Evolutionary conservation across 23 tunicate genomes (phyloP), one percentile per base, ranked within the genome.

Genomic region (Trididemnum miniatum): DNA sequence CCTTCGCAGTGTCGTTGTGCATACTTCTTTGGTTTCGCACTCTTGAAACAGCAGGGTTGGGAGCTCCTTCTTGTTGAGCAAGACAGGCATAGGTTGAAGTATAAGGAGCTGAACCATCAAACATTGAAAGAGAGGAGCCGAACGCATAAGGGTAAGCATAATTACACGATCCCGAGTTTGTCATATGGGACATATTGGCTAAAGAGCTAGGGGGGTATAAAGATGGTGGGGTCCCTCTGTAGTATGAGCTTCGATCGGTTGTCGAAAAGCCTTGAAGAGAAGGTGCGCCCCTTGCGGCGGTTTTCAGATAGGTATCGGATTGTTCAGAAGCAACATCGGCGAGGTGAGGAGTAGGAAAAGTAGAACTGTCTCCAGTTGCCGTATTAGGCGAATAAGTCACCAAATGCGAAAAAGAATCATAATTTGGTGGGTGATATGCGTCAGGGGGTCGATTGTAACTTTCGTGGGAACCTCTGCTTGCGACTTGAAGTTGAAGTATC

Each of bases 391-490:
- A 67, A 32, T 67, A 67, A 31, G 75, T 2, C 5, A 12, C 18
- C 2, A 67, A 9, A 4, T 20, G 18, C 7, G 75, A 31, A 7
- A 31, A 67, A 4, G 37, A 32, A 3, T 67, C 75, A 7, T 31
- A 32, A 3, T 31, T 12, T 3, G 75, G 38, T 4, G 75, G 18
- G 7, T 12, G 75, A 22, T 67, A 67, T 30, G 32, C n/a, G 9
- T 67, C 75, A 4, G 38, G 2, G 38, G 75, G 38, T 2, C 25
- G 75, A 32, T 32, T 67, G 38, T 33, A 67, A 12, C 15, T 38
- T 2, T 67, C 75, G n/a, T 67, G 75, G 9, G 75, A 67, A 15
- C 38, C 37, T 32, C 75, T 67, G 75, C 5, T 33, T 5, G 75
- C 7, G 4, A 67, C 25, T 24, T 37, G 7, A 32, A 27, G 27